phyloP scores from a whole-genome alignment of 2,113 vertebrate genomes.

The Salvelinus namaycush region DNA sequence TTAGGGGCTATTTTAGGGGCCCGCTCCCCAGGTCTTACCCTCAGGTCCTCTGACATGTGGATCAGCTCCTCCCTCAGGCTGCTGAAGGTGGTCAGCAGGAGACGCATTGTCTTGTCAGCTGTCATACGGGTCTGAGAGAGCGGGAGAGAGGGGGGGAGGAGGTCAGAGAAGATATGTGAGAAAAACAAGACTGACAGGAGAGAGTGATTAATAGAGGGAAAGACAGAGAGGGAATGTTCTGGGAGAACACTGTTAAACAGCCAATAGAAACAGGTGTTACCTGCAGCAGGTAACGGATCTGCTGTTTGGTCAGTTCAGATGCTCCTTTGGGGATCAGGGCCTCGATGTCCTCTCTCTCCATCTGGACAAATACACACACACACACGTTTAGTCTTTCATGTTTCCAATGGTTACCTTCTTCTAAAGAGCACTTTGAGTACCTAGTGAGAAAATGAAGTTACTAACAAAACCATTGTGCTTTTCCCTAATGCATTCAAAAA shows the following conservation, averaged over 20 bases:
- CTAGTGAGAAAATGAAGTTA: no score
- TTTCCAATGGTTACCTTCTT: neutral
- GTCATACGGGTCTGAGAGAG: conserved; percentile 82
- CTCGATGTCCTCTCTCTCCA: conserved; percentile 83
- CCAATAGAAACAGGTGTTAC: conserved; percentile 58
- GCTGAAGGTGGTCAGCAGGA: conserved; percentile 91
- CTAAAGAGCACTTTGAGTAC: no score
- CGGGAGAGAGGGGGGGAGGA: neutral
- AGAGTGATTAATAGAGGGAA: conserved; percentile 65
- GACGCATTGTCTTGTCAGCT: conserved; percentile 87
- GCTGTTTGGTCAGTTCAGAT: conserved; percentile 95
- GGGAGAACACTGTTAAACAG: neutral
- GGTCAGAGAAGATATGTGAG: neutral
- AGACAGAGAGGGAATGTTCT: conserved; percentile 13
- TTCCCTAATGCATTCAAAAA: no score
- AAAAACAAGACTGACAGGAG: neutral
- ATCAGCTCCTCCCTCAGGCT: conserved; percentile 89
- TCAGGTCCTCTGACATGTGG: conserved; percentile 88
- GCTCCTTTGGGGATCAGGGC: conserved; percentile 88
- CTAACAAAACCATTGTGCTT: no score
- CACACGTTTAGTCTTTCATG: neutral
- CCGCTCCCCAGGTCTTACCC: conserved; percentile 68
- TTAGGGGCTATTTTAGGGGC: neutral
- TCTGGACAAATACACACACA: conserved; percentile 38
- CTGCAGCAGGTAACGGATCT: conserved; percentile 97